Evolutionary conservation across 2,888 invertebrate species (phyloP), one percentile per base, ranked within the genome.

Genomic region (Chrysodeixis includens): DNA sequence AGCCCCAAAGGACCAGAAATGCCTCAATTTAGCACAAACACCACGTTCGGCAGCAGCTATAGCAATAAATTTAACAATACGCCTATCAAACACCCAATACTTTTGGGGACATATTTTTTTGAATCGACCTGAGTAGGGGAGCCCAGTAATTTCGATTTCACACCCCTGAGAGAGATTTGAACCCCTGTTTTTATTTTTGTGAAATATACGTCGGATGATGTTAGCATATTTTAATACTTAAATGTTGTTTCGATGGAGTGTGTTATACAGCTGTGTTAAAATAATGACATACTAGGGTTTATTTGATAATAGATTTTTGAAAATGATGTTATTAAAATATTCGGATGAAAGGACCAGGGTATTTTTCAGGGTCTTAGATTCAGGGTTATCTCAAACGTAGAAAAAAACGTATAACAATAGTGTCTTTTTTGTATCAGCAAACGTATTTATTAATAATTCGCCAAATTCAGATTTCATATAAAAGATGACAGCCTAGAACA

Each of bases 151-250:
- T 86, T 81, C 79, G 83, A 85, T 83, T 84, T 83, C 73, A 79
- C 83, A 83, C 89, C 86, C 88, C 71, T 52, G 86, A 82, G 89
- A 86, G 80, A 86, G 82, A 84, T 86, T 84, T 75, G 66, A 57
- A 78, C 84, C 86, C 86, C 81, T 79, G 81, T 83, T 83, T 84
- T 85, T 83, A 81, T 85, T 84, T 83, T 81, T 66, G 71, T 81
- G 82, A 86, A 83, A 83, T 83, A 86, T 84, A 71, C 74, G 73
- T 69, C 69, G 66, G 76, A 82, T 82, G 76, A 69, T 61, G 79
- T 78, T 79, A 62, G 83, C 81, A 84, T 86, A 84, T 83, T 83
- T 84, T 83, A 83, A 84, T 81, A 76, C 65, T 74, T 75, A 69
- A 30, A 51, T 35, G 59, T 63, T 67, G 72, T 60, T 71, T 63